Evolutionary conservation across 2,888 invertebrate species (phyloP), one percentile per base, ranked within the genome.

Genomic region (Nephrotoma guestfalica): DNA sequence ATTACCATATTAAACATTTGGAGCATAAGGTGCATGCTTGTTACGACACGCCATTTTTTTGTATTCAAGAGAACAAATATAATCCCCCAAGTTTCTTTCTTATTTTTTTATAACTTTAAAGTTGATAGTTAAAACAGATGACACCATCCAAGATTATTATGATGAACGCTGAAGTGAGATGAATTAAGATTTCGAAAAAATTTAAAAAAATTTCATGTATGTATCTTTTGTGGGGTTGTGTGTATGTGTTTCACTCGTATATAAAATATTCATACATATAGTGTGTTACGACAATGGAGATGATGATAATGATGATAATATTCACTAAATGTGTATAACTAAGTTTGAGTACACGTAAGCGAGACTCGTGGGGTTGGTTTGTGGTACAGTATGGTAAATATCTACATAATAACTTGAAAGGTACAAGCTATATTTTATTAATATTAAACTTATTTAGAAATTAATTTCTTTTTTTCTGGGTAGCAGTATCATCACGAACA

Each of bases 101-200:
- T 57, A 15, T 57, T 57, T 57, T 71, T 41, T 41, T 41, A n/a
- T 85, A 85, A 85, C 85, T 85, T 85, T 85, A 85, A 41, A 85
- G 85, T 85, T 85, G 85, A 85, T 85, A 85, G 85, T 85, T 42
- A 85, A 85, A 85, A 85, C 85, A 85, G 85, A 42, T 85, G 85
- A 85, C 85, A 85, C 85, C 85, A 85, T 42, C 85, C 42, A 42
- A 57, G n/a, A 57, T 15, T 85, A 85, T 85, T 85, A 85, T 85
- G 41, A 85, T 85, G 85, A 85, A 15, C 41, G 42, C 41, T 15
- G 42, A 85, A 42, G 41, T 85, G 85, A 85, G 43, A 41, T 85
- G 42, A 57, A 57, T 57, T 57, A 57, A 57, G 51, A 57, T 57
- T 57, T 57, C 51, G 51, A 57, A 57, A 57, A 15, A 6, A 57